Evolutionary conservation across 2,888 invertebrate species (phyloP).

Genomic region (Dascillus cervinus): DNA sequence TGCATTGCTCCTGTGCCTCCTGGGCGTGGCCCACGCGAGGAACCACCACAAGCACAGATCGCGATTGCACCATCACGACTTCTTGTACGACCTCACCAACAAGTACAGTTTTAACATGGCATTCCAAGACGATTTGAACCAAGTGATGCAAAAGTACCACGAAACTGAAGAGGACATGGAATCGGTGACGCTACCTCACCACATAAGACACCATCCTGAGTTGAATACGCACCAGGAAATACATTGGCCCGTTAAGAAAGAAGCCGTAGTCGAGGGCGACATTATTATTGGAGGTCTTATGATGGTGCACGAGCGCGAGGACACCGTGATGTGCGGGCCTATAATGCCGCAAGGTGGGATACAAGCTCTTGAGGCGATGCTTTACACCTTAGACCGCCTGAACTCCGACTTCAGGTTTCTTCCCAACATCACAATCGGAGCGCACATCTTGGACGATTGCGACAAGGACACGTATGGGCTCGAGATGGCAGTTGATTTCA

Average conservation of each 20-base stretch:
- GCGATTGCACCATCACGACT: no score
- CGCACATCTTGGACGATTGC: constrained; percentile 88
- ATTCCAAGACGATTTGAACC: no score
- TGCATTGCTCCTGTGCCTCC: no score
- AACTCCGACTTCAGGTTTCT: constrained; percentile 61
- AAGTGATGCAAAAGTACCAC: no score
- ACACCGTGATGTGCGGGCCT: constrained; percentile 80
- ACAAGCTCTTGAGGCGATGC: constrained; percentile 86
- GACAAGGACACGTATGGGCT: constrained; percentile 93
- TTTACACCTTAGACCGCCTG: constrained; percentile 79
- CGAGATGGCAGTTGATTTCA: constrained; percentile 94
- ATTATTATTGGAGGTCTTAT: constrained; percentile 84
- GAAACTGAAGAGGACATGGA: constrained; percentile 8
- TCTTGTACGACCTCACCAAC: no score
- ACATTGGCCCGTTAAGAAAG: constrained; percentile 76
- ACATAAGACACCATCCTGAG: constrained; percentile 12
- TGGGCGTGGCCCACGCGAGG: no score
- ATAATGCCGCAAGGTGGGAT: constrained; percentile 91
- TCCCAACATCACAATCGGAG: constrained; percentile 75
- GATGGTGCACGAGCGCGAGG: constrained; percentile 92
- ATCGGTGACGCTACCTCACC: constrained; percentile 6
- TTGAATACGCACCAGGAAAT: constrained; percentile 23
- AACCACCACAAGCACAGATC: no score
- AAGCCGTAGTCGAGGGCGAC: constrained; percentile 82
- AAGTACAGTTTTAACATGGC: no score